Evolutionary conservation across 2,113 vertebrate species (phyloP), one percentile per base, ranked within the genome.

Genomic region (Chaenogobius annularis): DNA sequence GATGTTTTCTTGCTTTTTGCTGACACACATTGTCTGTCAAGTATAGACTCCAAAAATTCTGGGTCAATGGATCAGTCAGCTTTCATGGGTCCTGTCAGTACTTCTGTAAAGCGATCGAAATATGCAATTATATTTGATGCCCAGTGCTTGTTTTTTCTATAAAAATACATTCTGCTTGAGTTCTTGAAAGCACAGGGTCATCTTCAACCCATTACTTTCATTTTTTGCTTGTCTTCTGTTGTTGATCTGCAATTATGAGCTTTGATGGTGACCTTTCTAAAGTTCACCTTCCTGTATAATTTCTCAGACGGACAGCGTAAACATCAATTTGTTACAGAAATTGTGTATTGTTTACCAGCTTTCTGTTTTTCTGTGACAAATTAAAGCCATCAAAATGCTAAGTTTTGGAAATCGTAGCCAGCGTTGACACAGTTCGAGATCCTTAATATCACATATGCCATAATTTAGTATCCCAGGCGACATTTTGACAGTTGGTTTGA

Each of bases 391-490:
- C 55, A 74, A 76, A 77, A 61, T 69, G 61, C 80, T 77, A 55
- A 71, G 65, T 69, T 70, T n/a, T 63, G 73, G 40, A 64, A 77
- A 69, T 83, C 82, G 87, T 80, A 75, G 79, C 69, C 71, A 72
- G 66, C 70, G 70, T 85, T 81, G 78, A 81, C 71, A 82, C 75
- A 67, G 74, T 80, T 66, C 63, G 59, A 61, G 47, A 55, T 79
- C 44, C 66, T 47, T 84, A 73, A 85, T 84, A 52, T 79, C 35
- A 66, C 46, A 43, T 68, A 61, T 61, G 50, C 83, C 10, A n/a
- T 80, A 73, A 84, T 84, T 85, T 88, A 70, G 48, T 80, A 67
- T 77, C 72, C 77, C 68, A 14, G 81, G 90, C 87, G 86, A 10
- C 87, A 85, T 67, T 67, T 72, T 79, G 85, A 87, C 80, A 80